Evolutionary conservation across 2,797 vertebrate species (phyloP), one percentile per base, ranked within the genome.

Genomic region (Cuniculus paca): DNA sequence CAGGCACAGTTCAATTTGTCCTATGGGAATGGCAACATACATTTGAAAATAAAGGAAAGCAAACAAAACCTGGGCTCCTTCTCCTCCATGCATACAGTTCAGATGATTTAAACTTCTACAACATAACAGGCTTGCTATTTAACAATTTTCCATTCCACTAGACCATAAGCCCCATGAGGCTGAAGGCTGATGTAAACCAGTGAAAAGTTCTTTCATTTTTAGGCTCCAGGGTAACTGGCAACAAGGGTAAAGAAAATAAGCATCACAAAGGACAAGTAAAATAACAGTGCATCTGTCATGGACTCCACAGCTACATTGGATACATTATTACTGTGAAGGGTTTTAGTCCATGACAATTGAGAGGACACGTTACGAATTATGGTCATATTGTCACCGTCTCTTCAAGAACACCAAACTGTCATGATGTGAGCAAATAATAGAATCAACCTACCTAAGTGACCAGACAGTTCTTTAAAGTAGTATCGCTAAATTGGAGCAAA

Each of bases 401-500:
- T 74, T 83, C 16, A 48, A 48, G 74, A 58, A 31, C 36, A 48
- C n/a, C 39, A 26, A 52, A 65, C 31, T n/a, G 75, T 72, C 39
- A 2, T 1, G 50, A 80, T 48, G 68, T 6, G 56, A 88, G 36
- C 52, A 48, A 58, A 60, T 28, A 2, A 36, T 16, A 50, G 39
- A 17, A 12, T 31, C 12, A 83, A n/a, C 50, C 78, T 75, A 68
- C 74, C 81, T 39, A 6, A 63, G 74, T 28, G 82, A 56, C 77
- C 24, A 2, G 72, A 56, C 28, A n/a, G 3, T 63, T 50, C 28
- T 95, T 79, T 88, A 63, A 34, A 90, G 65, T 87, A 45, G 11
- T 8, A 11, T 56, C 75, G 34, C 68, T 84, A 82, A 82, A 95
- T 39, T 17, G 68, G 36, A 97, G 91, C n/a, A 90, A 74, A 58